Base-by-base conservation (phyloP, 2,113 vertebrate genomes). In the Pandion haliaetus region DNA sequence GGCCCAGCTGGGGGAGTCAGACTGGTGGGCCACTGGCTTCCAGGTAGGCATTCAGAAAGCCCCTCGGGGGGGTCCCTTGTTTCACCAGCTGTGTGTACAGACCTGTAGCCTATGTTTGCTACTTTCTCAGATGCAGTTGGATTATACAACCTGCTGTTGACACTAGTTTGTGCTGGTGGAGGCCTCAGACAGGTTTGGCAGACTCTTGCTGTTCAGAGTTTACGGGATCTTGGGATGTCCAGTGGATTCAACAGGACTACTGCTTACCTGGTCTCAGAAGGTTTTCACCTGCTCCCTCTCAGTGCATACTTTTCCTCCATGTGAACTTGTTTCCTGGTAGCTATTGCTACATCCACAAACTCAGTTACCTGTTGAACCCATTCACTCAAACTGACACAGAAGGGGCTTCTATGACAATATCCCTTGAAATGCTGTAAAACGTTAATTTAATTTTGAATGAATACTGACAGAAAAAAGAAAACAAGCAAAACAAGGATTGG, bases 1-100 rank as follows among this genome's bases (percentile, higher is more conserved):
- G 86, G 29, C 10, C 57, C 54, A 61, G 18, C 8, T 2, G 0
- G 2, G 3, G 6, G 3, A 3, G 6, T n/a, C 0, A 0, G 44
- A 80, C 17, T 17, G 10, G 52, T 65, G 32, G 18, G 12, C 10
- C n/a, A 84, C 29, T 62, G 42, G 11, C 34, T 77, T 91, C 81
- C 63, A 93, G 63, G 25, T 9, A 14, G 23, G 20, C 8, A 18
- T 62, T 58, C 58, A 66, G 7, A 36, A 80, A 23, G 14, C 50
- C 23, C 32, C 19, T 58, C 28, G 5, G 15, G 11, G 11, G 32
- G 6, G 12, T 19, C 31, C 40, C n/a, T 74, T 23, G 1, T n/a
- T 73, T 81, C 7, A 5, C 10, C 24, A 54, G 14, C 9, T 18
- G 7, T 24, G 24, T 4, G 4, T 7, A 26, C 2, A 13, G 23